Evolutionary conservation across 2,888 invertebrate species (phyloP), one percentile per base, ranked within the genome.

Genomic region (Oscheius sp.): DNA sequence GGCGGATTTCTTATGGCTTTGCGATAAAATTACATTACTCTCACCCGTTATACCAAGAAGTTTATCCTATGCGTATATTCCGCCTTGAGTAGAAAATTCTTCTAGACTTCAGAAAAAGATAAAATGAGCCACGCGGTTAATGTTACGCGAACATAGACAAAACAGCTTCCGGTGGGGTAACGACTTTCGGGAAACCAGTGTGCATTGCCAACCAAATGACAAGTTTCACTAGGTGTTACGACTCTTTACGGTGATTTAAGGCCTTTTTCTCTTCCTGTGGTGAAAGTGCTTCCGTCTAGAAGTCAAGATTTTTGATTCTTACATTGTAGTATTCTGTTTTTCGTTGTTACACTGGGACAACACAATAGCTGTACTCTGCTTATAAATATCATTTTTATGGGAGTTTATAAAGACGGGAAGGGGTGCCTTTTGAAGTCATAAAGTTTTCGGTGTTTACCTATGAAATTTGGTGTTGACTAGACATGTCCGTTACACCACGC

Each of bases 161-260:
- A 18, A 43, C 61, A 6, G 41, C 61, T 61, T 61, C 61, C 61
- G 61, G 61, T 45, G 45, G 61, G 43, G 61, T 27, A 58, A 61
- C 45, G 61, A 61, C 61, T 43, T 61, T 61, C 41, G 45, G 18
- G 43, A 61, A 43, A n/a, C n/a, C 43, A 61, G 35, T 61, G 43
- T n/a, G 16, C 61, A 55, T 25, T 7, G 61, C 35, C 35, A 35
- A 35, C 9, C 35, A 35, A 35, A 35, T 35, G 25, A 43, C 21
- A 61, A 25, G 61, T 21, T 18, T 13, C 25, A 23, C 23, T 41
- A 61, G 43, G 41, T 41, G 43, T 43, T 61, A 61, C 61, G 61
- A 61, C 61, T 61, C 43, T 43, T 41, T 35, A 0, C 49, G 3
- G 35, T 35, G 35, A 35, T 35, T 35, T 35, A 35, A 35, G 9